Evolutionary conservation across 1,140 invertebrate species (phyloP).

Genomic region (Dreissena rostriformis): DNA sequence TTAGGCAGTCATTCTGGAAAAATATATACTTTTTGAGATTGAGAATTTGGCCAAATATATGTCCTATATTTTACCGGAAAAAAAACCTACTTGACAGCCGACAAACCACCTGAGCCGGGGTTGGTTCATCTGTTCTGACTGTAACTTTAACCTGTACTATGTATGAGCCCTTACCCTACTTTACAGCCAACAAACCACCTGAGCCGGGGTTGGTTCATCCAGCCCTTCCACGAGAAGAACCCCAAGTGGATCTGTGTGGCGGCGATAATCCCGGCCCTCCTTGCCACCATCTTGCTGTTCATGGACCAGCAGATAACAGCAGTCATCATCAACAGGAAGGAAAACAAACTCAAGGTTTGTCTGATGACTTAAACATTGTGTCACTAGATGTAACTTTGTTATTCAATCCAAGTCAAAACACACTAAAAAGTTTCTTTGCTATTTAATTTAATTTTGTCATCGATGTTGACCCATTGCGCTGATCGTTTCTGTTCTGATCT

Average conservation of each 20-base stretch:
- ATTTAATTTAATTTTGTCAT: no score
- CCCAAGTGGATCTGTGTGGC: slow-evolving; percentile 92
- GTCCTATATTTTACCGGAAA: no score
- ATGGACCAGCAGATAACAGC: slow-evolving; percentile 99
- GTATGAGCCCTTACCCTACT: not conserved
- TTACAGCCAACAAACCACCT: slow-evolving; percentile 87
- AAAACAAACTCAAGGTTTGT: slow-evolving; percentile 95
- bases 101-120: slow-evolving; percentile 88
- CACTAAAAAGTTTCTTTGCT: no score
- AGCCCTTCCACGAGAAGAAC: slow-evolving; percentile 90
- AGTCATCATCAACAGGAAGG: slow-evolving; percentile 98
- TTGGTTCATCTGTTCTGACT: slow-evolving; percentile 89
- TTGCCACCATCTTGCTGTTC: slow-evolving; percentile 98
- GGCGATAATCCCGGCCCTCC: slow-evolving; percentile 93
- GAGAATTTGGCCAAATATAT: no score
- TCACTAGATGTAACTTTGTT: no score
- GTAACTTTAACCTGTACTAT: no score
- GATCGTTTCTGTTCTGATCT: no score
- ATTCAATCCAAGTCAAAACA: no score
- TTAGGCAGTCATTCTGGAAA: no score
- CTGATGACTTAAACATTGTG: no score
- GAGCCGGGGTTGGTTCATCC: slow-evolving; percentile 94
- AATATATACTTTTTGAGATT: no score
- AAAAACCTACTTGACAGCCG: slow-evolving; percentile 84
- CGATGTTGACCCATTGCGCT: no score